Evolutionary conservation across 2,888 invertebrate species (phyloP), one percentile per base, ranked within the genome.

Genomic region (Epirrhoe tristata): DNA sequence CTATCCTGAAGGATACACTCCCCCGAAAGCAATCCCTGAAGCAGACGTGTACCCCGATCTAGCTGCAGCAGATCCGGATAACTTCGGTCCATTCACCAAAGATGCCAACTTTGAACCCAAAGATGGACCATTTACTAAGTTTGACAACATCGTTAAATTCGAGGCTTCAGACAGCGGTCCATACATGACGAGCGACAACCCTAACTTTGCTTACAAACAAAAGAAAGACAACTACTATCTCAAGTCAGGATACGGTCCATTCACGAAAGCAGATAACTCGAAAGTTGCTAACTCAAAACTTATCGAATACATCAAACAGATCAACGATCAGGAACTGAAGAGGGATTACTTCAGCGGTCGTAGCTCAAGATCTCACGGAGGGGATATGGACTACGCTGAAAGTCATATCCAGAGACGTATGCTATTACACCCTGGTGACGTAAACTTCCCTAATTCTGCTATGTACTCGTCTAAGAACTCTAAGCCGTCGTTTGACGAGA

Each of bases 341-440:
- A 92, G 95, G 51, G 95, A 95, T 79, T 95, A 95, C 77, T 95
- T 94, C 76, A 93, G 94, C 65, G 94, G 93, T 6, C 91, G 94
- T 36, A 93, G 93, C 71, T 91, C 93, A 12, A 83, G 93, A 56
- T 90, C 94, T 0, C 93, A 94, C 52, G 89, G 88, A 50, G 90
- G 90, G 1, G 91, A 92, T 70, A 77, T 90, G 74, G 90, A 93
- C 39, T 91, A 87, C 60, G 90, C 93, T 3, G 93, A 94, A 68
- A 94, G 94, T 67, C 95, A 95, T 70, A 95, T 96, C 56, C 96
- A 96, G 79, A 94, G 96, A 60, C 91, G 97, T 64, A 96, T 96
- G 95, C 86, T 97, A 3, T 95, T 96, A 66, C 94, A 95, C 77
- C 95, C 95, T 0, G 96, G 96, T 17, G 94, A 95, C 72, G 90